Percentiles rank a stretch among this genome's conserved stretches.
Evolutionary conservation across 2,888 invertebrate species (phyloP).

Genomic region (Empis stercorea): DNA sequence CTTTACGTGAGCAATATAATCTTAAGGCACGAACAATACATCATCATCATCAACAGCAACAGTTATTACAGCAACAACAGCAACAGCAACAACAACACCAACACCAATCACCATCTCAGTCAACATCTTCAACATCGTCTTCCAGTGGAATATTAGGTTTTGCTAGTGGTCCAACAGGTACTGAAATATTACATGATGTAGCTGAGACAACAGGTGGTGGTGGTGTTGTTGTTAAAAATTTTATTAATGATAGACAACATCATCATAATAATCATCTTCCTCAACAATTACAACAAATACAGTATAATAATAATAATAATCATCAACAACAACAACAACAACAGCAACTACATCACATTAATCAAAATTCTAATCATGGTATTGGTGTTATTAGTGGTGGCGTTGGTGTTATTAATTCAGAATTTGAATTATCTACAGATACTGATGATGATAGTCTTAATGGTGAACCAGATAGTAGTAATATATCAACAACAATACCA

Average conservation of each 20-base stretch:
- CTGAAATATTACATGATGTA: constrained; percentile 13
- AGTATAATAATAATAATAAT: constrained; percentile 15
- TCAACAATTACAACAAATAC: neutral
- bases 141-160: constrained; percentile 14
- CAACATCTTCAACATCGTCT: constrained; percentile 21
- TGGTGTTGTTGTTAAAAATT: constrained; percentile 11
- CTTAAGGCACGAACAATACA: constrained; percentile 11
- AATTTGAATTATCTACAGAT: constrained; percentile 57
- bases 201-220: constrained; percentile 3
- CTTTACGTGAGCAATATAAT: constrained; percentile 14
- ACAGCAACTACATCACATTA: constrained; percentile 7
- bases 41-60: constrained; percentile 17
- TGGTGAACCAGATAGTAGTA: constrained; percentile 36
- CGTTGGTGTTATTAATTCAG: constrained; percentile 36
- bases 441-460: constrained; percentile 52
- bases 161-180: constrained; percentile 20
- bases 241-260: constrained; percentile 23
- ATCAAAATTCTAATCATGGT: constrained; percentile 17
- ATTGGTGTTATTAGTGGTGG: constrained; percentile 11
- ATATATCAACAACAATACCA: constrained; percentile 25
- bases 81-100: constrained; percentile 13
- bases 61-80: constrained; percentile 10
- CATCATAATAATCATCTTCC: neutral
- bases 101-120: constrained; percentile 21
- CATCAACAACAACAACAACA: constrained; percentile 20